phyloP scores from a whole-genome alignment of 2,888 invertebrate species.

The Drosophila pseudotakahashii region DNA sequence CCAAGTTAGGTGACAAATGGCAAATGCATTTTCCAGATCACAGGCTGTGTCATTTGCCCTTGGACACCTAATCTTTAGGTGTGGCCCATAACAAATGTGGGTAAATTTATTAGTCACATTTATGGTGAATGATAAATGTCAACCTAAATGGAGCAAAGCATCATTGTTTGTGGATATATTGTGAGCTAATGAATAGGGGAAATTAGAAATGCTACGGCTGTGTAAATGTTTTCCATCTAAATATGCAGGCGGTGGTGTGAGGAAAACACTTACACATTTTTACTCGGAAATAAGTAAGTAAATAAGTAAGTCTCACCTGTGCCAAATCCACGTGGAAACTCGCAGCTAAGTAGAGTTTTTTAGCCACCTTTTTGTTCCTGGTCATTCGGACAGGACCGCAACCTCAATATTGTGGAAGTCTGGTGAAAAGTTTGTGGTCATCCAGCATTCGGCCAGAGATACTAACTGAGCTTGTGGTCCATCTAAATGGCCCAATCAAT shows the following conservation, averaged over 20 bases:
- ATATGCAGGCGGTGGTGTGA: too few species aligned
- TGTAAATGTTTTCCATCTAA: conserved; percentile 16
- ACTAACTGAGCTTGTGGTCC: conserved; percentile 18
- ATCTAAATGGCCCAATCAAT: conserved; percentile 29
- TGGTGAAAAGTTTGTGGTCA: conserved; percentile 34
- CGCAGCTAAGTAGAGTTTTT: neutral
- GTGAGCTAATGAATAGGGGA: neutral
- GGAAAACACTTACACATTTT: too few species aligned
- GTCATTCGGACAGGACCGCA: conserved; percentile 2
- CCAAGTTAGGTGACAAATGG: conserved; percentile 23
- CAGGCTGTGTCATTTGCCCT: conserved; percentile 4
- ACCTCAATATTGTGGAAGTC: conserved; percentile 25
- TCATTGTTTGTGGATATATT: conserved; percentile 2
- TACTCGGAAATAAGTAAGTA: neutral
- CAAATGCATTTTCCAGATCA: conserved; percentile 43
- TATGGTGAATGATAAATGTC: conserved; percentile 14
- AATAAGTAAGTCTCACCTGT: neutral
- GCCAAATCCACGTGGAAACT: neutral
- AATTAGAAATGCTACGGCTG: conserved; percentile 15
- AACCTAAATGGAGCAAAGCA: conserved; percentile 21
- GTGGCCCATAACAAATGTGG: conserved; percentile 13
- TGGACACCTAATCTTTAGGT: neutral
- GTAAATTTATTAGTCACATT: conserved; percentile 42
- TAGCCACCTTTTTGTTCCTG: conserved; percentile 8
- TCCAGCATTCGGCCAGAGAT: conserved; percentile 16